Evolutionary conservation across 2,888 invertebrate genomes (phyloP), one percentile per base, ranked within the genome.

Genomic region (Pimpla rufipes): DNA sequence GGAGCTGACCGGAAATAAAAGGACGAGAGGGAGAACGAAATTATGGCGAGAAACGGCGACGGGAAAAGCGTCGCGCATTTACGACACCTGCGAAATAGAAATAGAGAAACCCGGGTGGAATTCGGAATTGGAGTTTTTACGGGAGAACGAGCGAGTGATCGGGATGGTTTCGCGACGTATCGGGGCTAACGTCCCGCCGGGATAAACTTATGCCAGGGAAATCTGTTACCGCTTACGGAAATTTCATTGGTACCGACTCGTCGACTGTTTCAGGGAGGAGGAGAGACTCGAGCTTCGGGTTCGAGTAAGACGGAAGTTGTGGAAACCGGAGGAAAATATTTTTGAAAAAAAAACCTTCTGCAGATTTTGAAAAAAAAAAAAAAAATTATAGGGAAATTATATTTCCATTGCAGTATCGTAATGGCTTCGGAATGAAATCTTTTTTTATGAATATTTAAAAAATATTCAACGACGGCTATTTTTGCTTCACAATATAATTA

Each of bases 61-160:
- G 59, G 50, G 47, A 57, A 16, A n/a, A 76, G 21, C 35, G 68
- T 68, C 77, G 64, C 77, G 55, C 79, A 83, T 83, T 80, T 80
- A 83, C 83, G 80, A 80, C 77, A 83, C 80, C 83, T 80, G 80
- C 74, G 80, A 83, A 83, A 83, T 83, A 80, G 77, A 70, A 83
- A 77, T n/a, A n/a, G n/a, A n/a, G 5, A 73, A 74, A 16, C 70
- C 64, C 55, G 47, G 62, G 77, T 50, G 77, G 77, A 83, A 83
- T 83, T 80, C 68, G 83, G 35, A 80, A 83, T 83, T 83, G 74
- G 57, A 74, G 80, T 64, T 77, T 79, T 50, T 62, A 64, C 55
- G 45, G 29, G 40, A 42, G 52, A 47, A 62, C n/a, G 73, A 21
- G 47, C 59, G 10, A 18, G 59, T 37, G 59, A 62, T n/a, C 59